Conservation (phyloP, 2,888 invertebrate genomes). For the Hypena proboscidalis region DNA sequence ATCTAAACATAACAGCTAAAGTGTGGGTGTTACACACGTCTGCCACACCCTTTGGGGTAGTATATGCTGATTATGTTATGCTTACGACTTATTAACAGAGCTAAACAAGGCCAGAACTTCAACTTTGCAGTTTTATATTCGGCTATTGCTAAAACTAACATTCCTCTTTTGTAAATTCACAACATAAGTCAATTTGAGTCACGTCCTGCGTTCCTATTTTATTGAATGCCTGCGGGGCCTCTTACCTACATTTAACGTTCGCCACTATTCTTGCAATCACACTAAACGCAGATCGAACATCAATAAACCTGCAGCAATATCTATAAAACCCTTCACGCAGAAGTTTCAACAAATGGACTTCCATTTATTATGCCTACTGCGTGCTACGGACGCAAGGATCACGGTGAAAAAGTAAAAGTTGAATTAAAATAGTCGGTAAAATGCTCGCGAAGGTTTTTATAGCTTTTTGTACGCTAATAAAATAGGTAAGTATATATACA, state of each 20-base stretch:
- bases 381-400: conserved; percentile 60
- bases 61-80: too few species aligned
- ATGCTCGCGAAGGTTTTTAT: conserved; percentile 1
- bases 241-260: conserved; percentile 17
- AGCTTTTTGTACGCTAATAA: too few species aligned
- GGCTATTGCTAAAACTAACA: too few species aligned
- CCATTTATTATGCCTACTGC: conserved; percentile 64
- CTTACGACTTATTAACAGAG: too few species aligned
- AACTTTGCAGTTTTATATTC: too few species aligned
- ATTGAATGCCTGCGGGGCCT: too few species aligned
- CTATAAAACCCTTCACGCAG: conserved; percentile 47
- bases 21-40: too few species aligned
- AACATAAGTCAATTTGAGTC: neutral
- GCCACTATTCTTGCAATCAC: conserved; percentile 32
- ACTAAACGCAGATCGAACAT: conserved; percentile 53
- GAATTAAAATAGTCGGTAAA: conserved; percentile 38
- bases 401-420: conserved; percentile 49
- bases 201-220: neutral
- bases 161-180: too few species aligned
- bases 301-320: conserved; percentile 56
- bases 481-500: too few species aligned
- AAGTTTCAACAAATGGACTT: conserved; percentile 46
- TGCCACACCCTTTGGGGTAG: too few species aligned
- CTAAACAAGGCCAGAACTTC: too few species aligned
- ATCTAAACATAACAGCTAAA: too few species aligned